Conservation (phyloP, 2,797 vertebrate species). For the Ataeniobius toweri region DNA sequence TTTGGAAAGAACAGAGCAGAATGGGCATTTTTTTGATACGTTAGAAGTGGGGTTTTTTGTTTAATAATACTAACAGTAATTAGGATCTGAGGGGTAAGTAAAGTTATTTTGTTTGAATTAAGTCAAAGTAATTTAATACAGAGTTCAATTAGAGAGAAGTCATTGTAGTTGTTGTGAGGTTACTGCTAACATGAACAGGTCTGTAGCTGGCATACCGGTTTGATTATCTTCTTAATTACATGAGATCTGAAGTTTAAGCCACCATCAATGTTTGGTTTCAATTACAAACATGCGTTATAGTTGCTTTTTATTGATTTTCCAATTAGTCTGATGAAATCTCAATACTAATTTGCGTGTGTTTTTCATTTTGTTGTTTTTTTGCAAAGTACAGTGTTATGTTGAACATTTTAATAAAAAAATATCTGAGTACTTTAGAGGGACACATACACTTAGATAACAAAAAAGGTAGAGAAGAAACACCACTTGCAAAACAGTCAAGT, state of each 20-base stretch:
- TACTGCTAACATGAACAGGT: too few species aligned
- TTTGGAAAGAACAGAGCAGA: too few species aligned
- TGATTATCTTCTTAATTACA: too few species aligned
- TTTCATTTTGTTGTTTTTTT: not conserved
- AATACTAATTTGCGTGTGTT: not conserved
- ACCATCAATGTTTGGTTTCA: not conserved
- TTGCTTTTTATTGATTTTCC: not conserved
- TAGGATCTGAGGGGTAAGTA: not conserved
- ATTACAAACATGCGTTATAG: not conserved
- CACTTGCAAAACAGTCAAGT: conserved; percentile 48
- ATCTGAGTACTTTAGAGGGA: not conserved
- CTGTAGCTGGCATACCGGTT: not conserved
- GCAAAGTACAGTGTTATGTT: not conserved
- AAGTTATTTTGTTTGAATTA: not conserved
- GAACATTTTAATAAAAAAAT: not conserved
- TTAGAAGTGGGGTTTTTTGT: not conserved
- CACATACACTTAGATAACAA: conserved; percentile 7
- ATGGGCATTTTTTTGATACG: too few species aligned
- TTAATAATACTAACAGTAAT: not conserved
- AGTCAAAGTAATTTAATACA: not conserved
- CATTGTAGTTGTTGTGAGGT: too few species aligned
- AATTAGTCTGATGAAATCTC: not conserved
- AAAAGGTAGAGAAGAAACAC: conserved; percentile 22
- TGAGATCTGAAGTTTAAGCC: not conserved
- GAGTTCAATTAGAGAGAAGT: not conserved